Conservation (phyloP, 2,113 vertebrate species). For the Toxostoma redivivum region DNA sequence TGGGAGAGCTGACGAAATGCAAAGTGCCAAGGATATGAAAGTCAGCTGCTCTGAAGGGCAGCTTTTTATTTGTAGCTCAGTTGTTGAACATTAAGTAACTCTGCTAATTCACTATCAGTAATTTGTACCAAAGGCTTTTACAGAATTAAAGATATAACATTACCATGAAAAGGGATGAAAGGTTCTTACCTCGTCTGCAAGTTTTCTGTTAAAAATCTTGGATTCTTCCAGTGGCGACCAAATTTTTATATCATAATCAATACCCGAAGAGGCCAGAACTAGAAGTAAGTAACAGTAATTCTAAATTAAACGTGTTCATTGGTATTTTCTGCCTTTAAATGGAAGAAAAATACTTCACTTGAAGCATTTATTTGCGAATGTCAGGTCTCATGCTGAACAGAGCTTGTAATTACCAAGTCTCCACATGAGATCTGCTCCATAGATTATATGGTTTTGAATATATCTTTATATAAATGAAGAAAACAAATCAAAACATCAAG, state of each 20-base stretch:
- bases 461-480: not conserved
- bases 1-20: not conserved
- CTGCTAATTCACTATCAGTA: not conserved
- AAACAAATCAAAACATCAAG: not conserved
- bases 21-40: not conserved
- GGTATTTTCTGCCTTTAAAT: not conserved
- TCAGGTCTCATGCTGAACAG: not conserved
- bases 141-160: not conserved
- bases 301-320: not conserved
- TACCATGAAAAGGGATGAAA: not conserved
- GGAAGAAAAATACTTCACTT: not conserved
- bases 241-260: constrained; percentile 98
- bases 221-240: constrained; percentile 94
- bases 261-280: constrained; percentile 98
- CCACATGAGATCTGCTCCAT: not conserved
- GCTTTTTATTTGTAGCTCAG: not conserved
- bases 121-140: not conserved
- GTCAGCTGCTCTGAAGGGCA: not conserved
- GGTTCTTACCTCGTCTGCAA: constrained; percentile 89
- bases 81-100: not conserved
- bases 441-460: not conserved
- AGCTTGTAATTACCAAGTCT: not conserved
- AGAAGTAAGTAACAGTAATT: constrained; percentile 27
- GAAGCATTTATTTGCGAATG: not conserved
- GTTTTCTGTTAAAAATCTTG: constrained; percentile 92